Base-by-base conservation (phyloP, 2,113 vertebrate species). In the Nycticorax nycticorax region DNA sequence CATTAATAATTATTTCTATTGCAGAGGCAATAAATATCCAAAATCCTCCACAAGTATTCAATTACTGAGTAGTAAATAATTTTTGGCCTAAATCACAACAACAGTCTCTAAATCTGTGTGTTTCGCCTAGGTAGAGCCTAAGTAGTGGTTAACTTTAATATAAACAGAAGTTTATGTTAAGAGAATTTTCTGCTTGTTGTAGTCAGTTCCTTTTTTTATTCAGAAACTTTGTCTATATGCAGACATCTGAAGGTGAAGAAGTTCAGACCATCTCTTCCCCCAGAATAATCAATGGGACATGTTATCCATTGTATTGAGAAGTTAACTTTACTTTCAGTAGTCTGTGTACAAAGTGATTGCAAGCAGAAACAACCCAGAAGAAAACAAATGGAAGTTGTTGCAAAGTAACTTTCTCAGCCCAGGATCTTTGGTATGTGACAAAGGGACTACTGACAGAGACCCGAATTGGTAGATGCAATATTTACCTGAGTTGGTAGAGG, bases 341-440 rank as follows among this genome's bases (percentile, higher is more conserved):
- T 85, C 37, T 53, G 3, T 30, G 10, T 48, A n/a, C 32, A 55
- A 85, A 82, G 20, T n/a, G 7, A 37, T 59, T 3, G 8, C 56
- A 72, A 43, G 32, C 28, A 79, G 71, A 75, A 92, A n/a, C 17
- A 76, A 68, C 30, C 15, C 23, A 33, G 33, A 75, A 80, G 43
- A 72, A 92, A 85, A 45, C 14, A 83, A 45, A 19, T 37, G 47
- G n/a, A 68, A 57, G 14, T 60, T 62, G 14, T 35, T 92, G 32
- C 37, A 55, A 28, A 11, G 56, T 78, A 24, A 53, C 37, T 69
- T 89, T 68, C 27, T 55, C 4, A 13, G 32, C 27, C 12, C 62
- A 53, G 32, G 23, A 71, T 22, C 14, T 69, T 90, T 0, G 0
- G 0, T 35, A 3, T 59, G 8, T 89, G 71, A 41, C 33, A 52